Base-by-base conservation (phyloP, 2,888 invertebrate species). In the Meiosimyza platycephala region DNA sequence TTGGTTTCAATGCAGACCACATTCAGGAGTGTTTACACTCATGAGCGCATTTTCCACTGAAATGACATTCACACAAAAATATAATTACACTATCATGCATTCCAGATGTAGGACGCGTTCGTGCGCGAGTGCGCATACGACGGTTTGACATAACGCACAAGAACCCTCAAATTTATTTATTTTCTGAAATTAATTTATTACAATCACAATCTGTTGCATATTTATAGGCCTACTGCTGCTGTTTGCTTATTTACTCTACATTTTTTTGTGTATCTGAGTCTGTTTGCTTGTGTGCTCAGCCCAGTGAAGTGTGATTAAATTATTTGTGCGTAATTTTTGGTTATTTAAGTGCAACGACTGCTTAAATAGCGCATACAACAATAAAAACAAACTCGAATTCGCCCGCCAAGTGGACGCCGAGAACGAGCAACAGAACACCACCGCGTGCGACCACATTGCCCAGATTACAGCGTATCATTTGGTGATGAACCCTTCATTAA, bases 201-300 rank as follows among this genome's bases (percentile, higher is more conserved):
- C 64, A 33, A 18, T 50, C 16, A 22, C 50, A 64, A 64, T 48
- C 64, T 64, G 50, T 64, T 64, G 50, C 64, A 48, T 64, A 64
- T 64, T 50, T 64, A 50, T 64, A 18, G 48, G 50, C 48, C 18
- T 18, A 18, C 22, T 18, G 63, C 18, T 16, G 18, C 50, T 48
- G 18, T 50, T 4, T 22, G 22, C 48, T 12, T 4, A 22, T 28
- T 28, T 28, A 28, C 28, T 28, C 2, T 28, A 28, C 48, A 9
- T 28, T 16, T 60, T 28, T 60, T 3, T 15, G 59, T 28, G 62
- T 16, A 6, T 16, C n/a, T 3, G 47, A 16, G 7, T 16, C 0
- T 15, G 48, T 16, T 3, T 15, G 16, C 1, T 5, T 63, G 63
- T 18, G 63, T 6, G 50, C 48, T 11, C 7, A 55, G 22, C 9